Evolutionary conservation across 2,888 invertebrate genomes (phyloP), one percentile per base, ranked within the genome.

Genomic region (Caenorhabditis auriculariae): DNA sequence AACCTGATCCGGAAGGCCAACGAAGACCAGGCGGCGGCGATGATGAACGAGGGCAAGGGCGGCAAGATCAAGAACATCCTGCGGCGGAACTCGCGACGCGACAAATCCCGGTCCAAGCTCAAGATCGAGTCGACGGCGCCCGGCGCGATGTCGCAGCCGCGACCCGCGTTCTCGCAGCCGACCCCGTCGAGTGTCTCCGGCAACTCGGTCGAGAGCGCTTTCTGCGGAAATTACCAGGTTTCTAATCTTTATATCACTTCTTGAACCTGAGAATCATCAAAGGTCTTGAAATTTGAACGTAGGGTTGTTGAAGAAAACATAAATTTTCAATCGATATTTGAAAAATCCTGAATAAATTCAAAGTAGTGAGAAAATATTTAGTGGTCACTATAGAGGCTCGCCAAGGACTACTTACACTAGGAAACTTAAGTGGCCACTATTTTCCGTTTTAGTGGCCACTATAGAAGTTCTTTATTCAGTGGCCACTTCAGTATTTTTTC

Each of bases 1-100:
- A 73, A 74, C 41, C 48, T 77, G 53, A 71, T 77, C n/a, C 62
- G 69, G 17, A 66, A 74, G 51, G 75, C 70, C 21, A 75, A 75
- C 44, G 72, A 74, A 50, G 71, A 67, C 54, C 66, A 71, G 54
- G 72, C 72, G 19, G 69, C 64, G 6, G 74, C 69, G 4, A 59
- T 74, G 67, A 69, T 70, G 74, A 68, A 66, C 49, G 74, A 74
- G 42, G 66, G 67, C 42, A 60, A 64, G 27, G 51, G 61, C 1
- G 60, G 64, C 21, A 46, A 57, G 63, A 74, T 74, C 55, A 74
- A 71, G 35, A 69, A 65, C 48, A 76, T 76, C 45, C 56, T 77
- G 27, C 39, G 75, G 26, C 58, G 76, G 19, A 72, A 72, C 29
- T 71, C 71, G 7, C 60, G 70, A 15, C 52, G 73, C 15, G 69